These are phyloP conservation scores for Lamproptera curius DNA, from an alignment of 2,888 invertebrate genomes.

Conservation along the genomic window DNA sequence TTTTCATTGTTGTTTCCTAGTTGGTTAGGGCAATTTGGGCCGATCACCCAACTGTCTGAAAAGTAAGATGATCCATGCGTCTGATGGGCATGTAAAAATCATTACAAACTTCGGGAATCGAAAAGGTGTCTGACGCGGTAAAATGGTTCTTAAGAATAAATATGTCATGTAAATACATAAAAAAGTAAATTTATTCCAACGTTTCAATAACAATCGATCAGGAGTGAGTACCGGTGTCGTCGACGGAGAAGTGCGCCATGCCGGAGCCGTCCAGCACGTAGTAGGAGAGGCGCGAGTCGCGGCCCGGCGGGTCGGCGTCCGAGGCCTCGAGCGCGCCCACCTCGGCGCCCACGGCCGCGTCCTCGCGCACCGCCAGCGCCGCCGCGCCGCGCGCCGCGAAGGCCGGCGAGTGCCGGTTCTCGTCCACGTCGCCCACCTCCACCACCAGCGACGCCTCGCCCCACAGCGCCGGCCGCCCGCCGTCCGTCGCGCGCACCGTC, in stretches of 20 bases:
- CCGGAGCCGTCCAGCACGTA: constrained; percentile 93
- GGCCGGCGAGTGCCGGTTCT: constrained; percentile 90
- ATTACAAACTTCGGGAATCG: too few relatives aligned
- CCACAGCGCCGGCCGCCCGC: constrained; percentile 88
- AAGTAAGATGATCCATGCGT: too few relatives aligned
- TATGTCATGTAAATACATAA: too few relatives aligned
- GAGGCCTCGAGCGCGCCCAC: constrained; percentile 88
- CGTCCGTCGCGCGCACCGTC: constrained; percentile 90
- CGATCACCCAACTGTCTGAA: too few relatives aligned
- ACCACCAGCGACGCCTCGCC: constrained; percentile 89
- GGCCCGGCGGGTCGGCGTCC: constrained; percentile 89
- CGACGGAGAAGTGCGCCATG: constrained; percentile 94
- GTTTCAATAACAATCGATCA: too few relatives aligned
- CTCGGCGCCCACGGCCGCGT: constrained; percentile 85
- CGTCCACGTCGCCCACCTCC: constrained; percentile 96
- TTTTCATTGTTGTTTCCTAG: too few relatives aligned
- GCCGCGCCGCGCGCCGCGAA: constrained; percentile 88
- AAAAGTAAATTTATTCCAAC: too few relatives aligned
- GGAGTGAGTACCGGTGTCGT: constrained; percentile 83
- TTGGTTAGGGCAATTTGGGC: too few relatives aligned
- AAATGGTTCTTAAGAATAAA: too few relatives aligned
- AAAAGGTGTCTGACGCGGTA: too few relatives aligned
- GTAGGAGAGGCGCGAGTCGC: constrained; percentile 90
- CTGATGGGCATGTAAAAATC: too few relatives aligned
- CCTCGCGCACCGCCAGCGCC: constrained; percentile 87